Percentiles rank a stretch among this genome's conserved stretches.
These are phyloP conservation scores for Beaufortia kweichowensis DNA, from an alignment of 2,113 vertebrate species.

Conservation along the genomic window DNA sequence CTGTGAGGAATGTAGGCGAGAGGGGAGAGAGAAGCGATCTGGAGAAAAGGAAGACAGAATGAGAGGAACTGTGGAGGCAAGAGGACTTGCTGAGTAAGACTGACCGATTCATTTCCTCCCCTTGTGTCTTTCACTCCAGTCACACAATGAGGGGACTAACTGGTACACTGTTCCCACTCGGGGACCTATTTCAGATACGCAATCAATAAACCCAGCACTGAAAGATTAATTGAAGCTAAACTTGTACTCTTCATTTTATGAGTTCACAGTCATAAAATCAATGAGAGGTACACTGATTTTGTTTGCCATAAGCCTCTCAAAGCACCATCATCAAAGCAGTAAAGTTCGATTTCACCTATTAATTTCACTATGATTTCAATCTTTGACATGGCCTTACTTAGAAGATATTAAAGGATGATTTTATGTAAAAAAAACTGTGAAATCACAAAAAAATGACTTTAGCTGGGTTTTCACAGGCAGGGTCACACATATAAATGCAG, in stretches of 20 bases:
- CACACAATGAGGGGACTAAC: neutral
- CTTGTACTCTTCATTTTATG: neutral
- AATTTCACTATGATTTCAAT: too few species aligned
- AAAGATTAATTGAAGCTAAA: slow-evolving; percentile 3
- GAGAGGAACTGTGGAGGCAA: slow-evolving; percentile 20
- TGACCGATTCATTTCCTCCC: slow-evolving; percentile 64
- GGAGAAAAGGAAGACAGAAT: slow-evolving; percentile 61
- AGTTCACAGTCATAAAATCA: neutral
- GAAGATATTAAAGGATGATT: too few species aligned
- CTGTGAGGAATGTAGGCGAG: slow-evolving; percentile 81
- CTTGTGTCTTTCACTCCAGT: neutral
- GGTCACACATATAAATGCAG: too few species aligned
- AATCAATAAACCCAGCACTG: neutral
- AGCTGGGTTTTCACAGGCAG: too few species aligned
- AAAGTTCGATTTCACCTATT: too few species aligned
- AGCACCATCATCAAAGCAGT: too few species aligned
- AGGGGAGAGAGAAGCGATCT: slow-evolving; percentile 78
- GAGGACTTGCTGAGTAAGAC: slow-evolving; percentile 61
- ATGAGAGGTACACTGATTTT: too few species aligned
- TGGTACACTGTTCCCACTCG: neutral
- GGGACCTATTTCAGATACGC: neutral
- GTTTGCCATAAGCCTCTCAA: too few species aligned
- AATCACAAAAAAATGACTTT: too few species aligned
- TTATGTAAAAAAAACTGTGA: too few species aligned
- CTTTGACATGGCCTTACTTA: too few species aligned